Evolutionary conservation across 2,113 vertebrate genomes (phyloP), one percentile per base, ranked within the genome.

Genomic region (Holacanthus passer): DNA sequence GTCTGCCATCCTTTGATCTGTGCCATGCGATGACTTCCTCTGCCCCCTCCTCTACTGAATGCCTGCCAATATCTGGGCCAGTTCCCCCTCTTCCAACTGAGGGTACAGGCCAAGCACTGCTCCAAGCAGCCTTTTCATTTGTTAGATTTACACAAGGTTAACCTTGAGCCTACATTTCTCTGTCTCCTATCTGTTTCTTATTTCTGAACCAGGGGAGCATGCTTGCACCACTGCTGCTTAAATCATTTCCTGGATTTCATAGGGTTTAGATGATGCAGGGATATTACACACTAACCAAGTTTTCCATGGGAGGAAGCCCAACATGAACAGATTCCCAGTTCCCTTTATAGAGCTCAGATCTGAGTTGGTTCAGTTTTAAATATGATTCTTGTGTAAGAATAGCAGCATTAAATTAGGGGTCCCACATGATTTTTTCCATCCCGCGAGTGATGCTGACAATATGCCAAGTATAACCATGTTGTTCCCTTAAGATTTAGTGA

Each of bases 11-110:
- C 2, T 81, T 60, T 77, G 20, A 74, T 82, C 52, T 7, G 14
- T 56, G 50, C n/a, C 22, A n/a, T 29, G 17, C 24, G 39, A 56
- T 79, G 70, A 50, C 39, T 37, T 50, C 50, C 16, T 39, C 59
- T 53, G 41, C 50, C 31, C 32, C 32, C 47, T 43, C 2, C 17
- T 7, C 4, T 75, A n/a, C 22, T 20, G 47, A 29, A 20, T 67
- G 55, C 45, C 47, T 71, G 32, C 67, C 59, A 72, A 7, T 66
- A 81, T 50, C 52, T 62, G 47, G 60, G 56, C 71, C 66, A 76
- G 39, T 50, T 63, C 53, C 41, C 39, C 48, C 20, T 43, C 41
- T 55, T 39, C 55, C n/a, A 82, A 65, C 50, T 43, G n/a, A 72
- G 66, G n/a, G 14, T 14, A 70, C 16, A 8, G 24, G 31, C 50